Conservation (phyloP, 1,140 invertebrate genomes). For the Holcopasites calliopsidis region DNA sequence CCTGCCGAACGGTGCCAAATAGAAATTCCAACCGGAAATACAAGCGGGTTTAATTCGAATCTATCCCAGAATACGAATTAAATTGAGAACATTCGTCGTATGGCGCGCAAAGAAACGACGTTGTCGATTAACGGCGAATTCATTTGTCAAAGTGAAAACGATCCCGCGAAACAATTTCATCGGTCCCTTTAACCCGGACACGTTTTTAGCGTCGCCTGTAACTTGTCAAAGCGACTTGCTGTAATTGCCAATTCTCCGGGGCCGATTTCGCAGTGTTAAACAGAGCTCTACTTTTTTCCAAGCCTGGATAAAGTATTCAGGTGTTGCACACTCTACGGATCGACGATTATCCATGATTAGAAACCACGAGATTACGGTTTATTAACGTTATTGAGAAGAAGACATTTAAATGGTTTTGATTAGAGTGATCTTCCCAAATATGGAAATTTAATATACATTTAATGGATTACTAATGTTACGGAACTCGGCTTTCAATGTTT, state of each 20-base stretch:
- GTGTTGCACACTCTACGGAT: background rate
- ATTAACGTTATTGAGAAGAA: no score
- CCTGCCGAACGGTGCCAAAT: constrained; percentile 6
- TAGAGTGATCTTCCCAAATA: no score
- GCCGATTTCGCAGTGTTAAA: constrained; percentile 46
- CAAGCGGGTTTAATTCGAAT: background rate
- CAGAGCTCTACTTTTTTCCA: constrained; percentile 18
- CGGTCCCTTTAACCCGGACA: constrained; percentile 43
- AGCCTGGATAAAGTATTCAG: constrained; percentile 21
- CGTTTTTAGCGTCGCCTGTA: constrained; percentile 42
- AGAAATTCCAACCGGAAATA: constrained; percentile 6
- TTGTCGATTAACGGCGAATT: constrained; percentile 51
- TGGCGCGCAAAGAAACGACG: constrained; percentile 21
- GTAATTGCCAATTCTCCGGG: constrained; percentile 63
- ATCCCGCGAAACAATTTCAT: constrained; percentile 41
- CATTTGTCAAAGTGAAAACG: constrained; percentile 40
- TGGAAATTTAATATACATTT: no score
- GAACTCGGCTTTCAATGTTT: no score
- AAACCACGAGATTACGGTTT: no score
- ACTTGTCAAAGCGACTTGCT: constrained; percentile 57
- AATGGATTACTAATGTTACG: no score
- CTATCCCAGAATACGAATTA: constrained; percentile 13
- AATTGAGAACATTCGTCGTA: constrained; percentile 32
- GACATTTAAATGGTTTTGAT: no score
- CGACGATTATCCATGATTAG: background rate